Conservation (phyloP, 1,140 invertebrate species). For the Homarus americanus region DNA sequence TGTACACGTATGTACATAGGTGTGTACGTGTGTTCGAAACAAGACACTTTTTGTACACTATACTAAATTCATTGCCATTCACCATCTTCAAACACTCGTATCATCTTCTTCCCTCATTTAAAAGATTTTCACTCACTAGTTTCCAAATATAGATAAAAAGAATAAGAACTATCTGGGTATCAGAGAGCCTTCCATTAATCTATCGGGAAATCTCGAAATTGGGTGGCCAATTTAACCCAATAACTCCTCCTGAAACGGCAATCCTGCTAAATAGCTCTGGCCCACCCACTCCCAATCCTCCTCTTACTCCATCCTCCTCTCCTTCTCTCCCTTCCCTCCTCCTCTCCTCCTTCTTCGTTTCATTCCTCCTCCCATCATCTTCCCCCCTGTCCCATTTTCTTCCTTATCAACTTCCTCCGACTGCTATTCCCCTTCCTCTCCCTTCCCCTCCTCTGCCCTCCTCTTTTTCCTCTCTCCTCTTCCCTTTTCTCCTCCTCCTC, state of each 20-base stretch:
- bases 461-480: neutral
- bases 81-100: too few relatives aligned
- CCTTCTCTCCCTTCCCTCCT: neutral
- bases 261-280: neutral
- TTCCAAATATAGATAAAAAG: too few relatives aligned
- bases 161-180: too few relatives aligned
- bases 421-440: neutral
- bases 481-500: neutral
- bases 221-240: neutral
- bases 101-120: too few relatives aligned
- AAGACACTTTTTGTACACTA: too few relatives aligned
- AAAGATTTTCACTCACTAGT: too few relatives aligned
- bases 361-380: constrained; percentile 9
- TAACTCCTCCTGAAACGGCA: neutral
- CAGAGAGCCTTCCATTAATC: neutral
- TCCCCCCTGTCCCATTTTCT: constrained; percentile 10
- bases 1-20: too few relatives aligned
- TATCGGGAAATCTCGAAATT: constrained; percentile 4
- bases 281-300: neutral
- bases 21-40: too few relatives aligned
- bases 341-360: neutral
- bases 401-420: neutral
- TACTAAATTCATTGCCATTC: too few relatives aligned
- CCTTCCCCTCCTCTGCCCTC: neutral
- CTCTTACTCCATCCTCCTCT: neutral